Base-by-base conservation (phyloP, 2,797 vertebrate species). In the Euphonia xanthogaster region DNA sequence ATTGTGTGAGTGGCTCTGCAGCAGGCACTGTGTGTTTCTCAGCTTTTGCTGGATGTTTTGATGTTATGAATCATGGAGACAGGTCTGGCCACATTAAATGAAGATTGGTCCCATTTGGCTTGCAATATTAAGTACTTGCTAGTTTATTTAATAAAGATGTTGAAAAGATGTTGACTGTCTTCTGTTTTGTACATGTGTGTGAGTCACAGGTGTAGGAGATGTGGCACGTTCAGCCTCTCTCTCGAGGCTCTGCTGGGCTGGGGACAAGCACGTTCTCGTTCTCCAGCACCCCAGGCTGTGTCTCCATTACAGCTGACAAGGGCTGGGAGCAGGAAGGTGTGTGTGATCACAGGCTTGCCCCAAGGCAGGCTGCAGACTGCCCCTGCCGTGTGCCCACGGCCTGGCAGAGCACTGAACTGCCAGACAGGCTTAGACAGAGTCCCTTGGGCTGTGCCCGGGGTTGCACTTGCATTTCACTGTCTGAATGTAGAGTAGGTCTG, bases 81-180 rank as follows among this genome's bases (percentile, higher is more conserved):
- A 51, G 24, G 63, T 81, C 74, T 93, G 63, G 40, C 53, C 72
- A 60, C 40, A n/a, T 89, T 71, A 90, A 90, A 74, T 71, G 45
- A 82, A 65, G 37, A 85, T 55, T 40, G 42, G 55, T 89, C 53
- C 45, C 57, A 80, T 85, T 87, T 71, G 39, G 42, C 84, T 89
- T 88, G 71, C 40, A 80, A 14, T 76, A 83, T 85, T 45, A 77
- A 83, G 20, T 83, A 51, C 74, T 86, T 89, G 35, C 1, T 70
- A 61, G 72, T 94, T 94, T 82, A 71, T 79, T 86, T 93, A 79
- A 80, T 93, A 63, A 67, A 53, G 72, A 70, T 71, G 86, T 80
- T 74, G 33, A 12, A 74, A 71, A 35, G 72, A 55, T 77, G 90
- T 79, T 74, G 53, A 14, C 75, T 82, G 63, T 48, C 31, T 55